A percentile compares a stretch with the other conserved stretches of the same genome.
Conservation (phyloP, 1,140 invertebrate species). For the Periplaneta americana region DNA sequence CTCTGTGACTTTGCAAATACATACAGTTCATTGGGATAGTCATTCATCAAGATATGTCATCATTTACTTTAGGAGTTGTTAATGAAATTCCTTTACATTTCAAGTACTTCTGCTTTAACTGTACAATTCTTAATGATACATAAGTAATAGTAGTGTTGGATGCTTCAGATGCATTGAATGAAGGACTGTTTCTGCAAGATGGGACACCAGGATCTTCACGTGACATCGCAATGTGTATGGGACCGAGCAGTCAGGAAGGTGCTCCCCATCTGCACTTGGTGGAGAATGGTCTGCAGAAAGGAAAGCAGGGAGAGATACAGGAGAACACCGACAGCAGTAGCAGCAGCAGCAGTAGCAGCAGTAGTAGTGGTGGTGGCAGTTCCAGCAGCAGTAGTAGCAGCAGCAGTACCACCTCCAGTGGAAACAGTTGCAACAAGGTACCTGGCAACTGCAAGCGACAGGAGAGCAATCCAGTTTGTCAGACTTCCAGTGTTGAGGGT, state of each 20-base stretch:
- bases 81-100: too few species aligned
- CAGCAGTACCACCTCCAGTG: conserved; percentile 14
- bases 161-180: not conserved
- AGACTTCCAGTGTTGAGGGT: not conserved
- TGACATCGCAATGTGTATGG: not conserved
- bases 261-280: not conserved
- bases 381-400: not conserved
- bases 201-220: not conserved
- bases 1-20: too few species aligned
- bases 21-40: too few species aligned
- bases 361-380: conserved; percentile 21
- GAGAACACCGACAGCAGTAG: conserved; percentile 7
- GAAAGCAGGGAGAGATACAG: not conserved
- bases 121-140: too few species aligned
- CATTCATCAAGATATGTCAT: too few species aligned
- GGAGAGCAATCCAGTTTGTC: not conserved
- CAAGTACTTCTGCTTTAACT: too few species aligned
- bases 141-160: too few species aligned
- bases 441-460: not conserved
- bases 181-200: not conserved
- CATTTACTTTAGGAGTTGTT: too few species aligned
- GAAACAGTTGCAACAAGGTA: conserved; percentile 18
- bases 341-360: conserved; percentile 19
- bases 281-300: not conserved
- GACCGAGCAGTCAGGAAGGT: not conserved